Evolutionary conservation across 1,140 invertebrate species (phyloP), one percentile per base, ranked within the genome.

Genomic region (Chironomus tepperi): DNA sequence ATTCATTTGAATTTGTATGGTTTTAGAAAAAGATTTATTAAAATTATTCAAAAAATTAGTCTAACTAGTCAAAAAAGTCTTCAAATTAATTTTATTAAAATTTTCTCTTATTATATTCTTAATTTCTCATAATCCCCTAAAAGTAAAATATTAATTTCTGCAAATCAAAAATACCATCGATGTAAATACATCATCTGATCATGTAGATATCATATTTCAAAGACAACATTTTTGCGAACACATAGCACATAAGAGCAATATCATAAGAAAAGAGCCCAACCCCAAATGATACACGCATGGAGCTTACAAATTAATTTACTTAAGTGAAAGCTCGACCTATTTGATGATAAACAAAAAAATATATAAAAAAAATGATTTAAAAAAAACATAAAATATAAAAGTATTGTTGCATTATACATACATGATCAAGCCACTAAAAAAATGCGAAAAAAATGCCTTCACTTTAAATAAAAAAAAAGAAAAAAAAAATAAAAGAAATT

Each of bases 371-470:
- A 57, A 12, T 57, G 47, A 12, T 10, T 12, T 57, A n/a, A 57
- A 2, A 70, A 18, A n/a, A n/a, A n/a, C n/a, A n/a, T n/a, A n/a
- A n/a, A n/a, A n/a, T n/a, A n/a, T n/a, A 2, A 70, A 19, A 70
- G 65, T 70, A 70, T 70, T 70, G 65, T 70, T 70, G 18, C 19
- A 19, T 70, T 19, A 19, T 16, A 18, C 18, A 19, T 19, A 70
- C 16, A 70, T 70, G 65, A 70, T 70, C 65, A 70, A 70, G 19
- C 16, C 65, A 70, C 65, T 19, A 18, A 70, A 18, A 18, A 70
- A 70, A 70, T 18, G 65, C 65, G 65, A 70, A 70, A 34, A n/a
- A 70, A 70, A 70, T 70, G 65, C 65, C 65, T 70, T 70, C 65
- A 70, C 65, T 70, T 70, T 70, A 70, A 19, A n/a, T n/a, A n/a